These are phyloP conservation scores for Aphrocallistes beatrix DNA, from an alignment of 37 sponge, comb jelly and placozoan species.

Conservation along the genomic window DNA sequence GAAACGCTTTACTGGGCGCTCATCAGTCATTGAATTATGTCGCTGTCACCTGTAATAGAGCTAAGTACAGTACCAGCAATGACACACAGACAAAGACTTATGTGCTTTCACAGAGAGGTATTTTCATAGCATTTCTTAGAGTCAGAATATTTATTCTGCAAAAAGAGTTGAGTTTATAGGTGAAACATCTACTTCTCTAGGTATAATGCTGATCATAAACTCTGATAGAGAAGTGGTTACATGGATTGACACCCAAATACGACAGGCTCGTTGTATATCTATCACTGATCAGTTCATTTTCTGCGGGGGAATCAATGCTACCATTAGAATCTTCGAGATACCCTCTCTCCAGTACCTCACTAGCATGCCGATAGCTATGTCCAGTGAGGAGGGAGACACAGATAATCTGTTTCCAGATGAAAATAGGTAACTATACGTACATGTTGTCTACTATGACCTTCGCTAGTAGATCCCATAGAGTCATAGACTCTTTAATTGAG, in stretches of 20 bases:
- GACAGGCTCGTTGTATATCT: background rate
- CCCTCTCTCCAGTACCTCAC: background rate
- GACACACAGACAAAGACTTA: slow-evolving; percentile 6
- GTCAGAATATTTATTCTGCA: too few relatives aligned
- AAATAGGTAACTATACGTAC: background rate
- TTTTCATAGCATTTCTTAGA: too few relatives aligned
- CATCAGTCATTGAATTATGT: background rate
- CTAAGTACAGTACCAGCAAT: background rate
- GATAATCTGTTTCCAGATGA: background rate
- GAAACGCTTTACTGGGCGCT: background rate
- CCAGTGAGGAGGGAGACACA: background rate
- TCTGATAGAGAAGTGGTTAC: background rate
- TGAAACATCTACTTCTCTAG: too few relatives aligned
- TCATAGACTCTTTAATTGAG: too few relatives aligned
- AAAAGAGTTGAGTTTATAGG: too few relatives aligned
- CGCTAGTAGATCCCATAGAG: too few relatives aligned
- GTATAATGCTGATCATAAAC: background rate
- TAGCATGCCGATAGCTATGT: background rate
- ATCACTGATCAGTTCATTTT: background rate
- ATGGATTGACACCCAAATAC: background rate
- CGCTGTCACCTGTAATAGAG: background rate
- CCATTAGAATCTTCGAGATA: background rate
- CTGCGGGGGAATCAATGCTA: background rate
- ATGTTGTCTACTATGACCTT: too few relatives aligned
- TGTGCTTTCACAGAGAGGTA: background rate